phyloP scores from a whole-genome alignment of 2,888 invertebrate species.

The Mesorhabditis sp. region DNA sequence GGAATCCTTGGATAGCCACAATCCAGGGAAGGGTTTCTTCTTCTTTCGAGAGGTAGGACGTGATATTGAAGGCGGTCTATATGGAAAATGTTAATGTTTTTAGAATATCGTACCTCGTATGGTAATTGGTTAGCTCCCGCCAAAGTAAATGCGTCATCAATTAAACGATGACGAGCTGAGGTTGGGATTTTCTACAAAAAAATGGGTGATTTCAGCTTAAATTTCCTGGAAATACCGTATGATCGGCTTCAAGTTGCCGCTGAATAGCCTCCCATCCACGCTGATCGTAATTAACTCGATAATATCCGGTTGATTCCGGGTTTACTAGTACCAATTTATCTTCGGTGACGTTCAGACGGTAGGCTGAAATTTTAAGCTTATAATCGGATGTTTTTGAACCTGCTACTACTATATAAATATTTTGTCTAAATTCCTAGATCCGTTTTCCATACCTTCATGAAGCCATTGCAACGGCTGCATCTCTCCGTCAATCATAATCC shows the following conservation, averaged over 20 bases:
- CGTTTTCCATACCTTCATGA: background rate
- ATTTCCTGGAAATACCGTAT: slow-evolving; percentile 16
- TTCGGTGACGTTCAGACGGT: slow-evolving; percentile 26
- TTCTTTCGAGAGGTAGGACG: slow-evolving; percentile 30
- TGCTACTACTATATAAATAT: no score
- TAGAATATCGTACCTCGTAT: slow-evolving; percentile 42
- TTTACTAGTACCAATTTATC: slow-evolving; percentile 48
- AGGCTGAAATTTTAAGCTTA: slow-evolving; percentile 16
- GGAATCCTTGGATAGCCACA: slow-evolving; percentile 11
- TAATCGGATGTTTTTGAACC: no score
- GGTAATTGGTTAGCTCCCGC: slow-evolving; percentile 67
- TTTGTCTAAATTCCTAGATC: no score
- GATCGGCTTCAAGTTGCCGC: slow-evolving; percentile 18
- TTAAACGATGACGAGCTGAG: slow-evolving; percentile 68
- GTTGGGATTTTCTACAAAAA: slow-evolving; percentile 17
- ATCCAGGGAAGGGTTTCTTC: slow-evolving; percentile 16
- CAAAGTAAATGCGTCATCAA: slow-evolving; percentile 73
- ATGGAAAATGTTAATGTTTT: background rate
- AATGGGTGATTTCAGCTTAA: background rate
- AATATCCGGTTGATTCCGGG: slow-evolving; percentile 48
- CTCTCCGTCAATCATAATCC: background rate
- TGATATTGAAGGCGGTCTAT: slow-evolving; percentile 31
- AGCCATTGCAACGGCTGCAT: background rate
- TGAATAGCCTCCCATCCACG: slow-evolving; percentile 31
- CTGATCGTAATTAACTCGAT: slow-evolving; percentile 45